Evolutionary conservation across 2,797 vertebrate genomes (phyloP).

Genomic region (Propithecus perrieri): DNA sequence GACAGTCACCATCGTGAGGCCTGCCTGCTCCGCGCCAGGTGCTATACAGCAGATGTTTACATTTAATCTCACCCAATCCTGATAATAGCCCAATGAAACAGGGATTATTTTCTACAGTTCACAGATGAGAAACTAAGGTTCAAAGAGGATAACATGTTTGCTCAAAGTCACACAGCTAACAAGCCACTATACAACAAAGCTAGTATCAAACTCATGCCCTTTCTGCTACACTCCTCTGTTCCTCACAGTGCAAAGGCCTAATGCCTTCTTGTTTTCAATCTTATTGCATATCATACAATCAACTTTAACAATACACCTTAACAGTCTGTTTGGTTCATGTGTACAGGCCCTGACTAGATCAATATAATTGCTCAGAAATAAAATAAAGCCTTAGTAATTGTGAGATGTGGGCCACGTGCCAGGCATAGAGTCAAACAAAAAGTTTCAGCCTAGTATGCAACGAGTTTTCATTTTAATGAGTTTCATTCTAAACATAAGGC

Average conservation of each 20-base stretch:
- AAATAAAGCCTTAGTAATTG: neutral
- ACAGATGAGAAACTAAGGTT: neutral
- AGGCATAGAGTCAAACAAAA: neutral
- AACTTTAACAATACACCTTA: neutral
- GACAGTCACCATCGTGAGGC: neutral
- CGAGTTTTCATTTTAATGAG: conserved; percentile 38
- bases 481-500: neutral
- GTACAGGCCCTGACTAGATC: neutral
- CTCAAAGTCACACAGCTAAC: neutral
- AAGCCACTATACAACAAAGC: neutral
- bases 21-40: fast-evolving
- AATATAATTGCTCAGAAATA: conserved; percentile 3
- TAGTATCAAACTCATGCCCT: neutral
- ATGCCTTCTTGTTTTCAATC: neutral
- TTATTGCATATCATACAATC: neutral
- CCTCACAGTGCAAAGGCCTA: neutral
- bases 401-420: neutral
- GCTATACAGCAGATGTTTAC: fast-evolving
- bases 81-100: neutral
- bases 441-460: neutral
- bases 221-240: neutral
- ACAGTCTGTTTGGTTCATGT: neutral
- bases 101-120: neutral
- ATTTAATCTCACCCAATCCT: neutral
- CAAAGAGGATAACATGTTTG: neutral